Base-by-base conservation (phyloP, 2,113 vertebrate genomes). In the Atractosteus spatula region DNA sequence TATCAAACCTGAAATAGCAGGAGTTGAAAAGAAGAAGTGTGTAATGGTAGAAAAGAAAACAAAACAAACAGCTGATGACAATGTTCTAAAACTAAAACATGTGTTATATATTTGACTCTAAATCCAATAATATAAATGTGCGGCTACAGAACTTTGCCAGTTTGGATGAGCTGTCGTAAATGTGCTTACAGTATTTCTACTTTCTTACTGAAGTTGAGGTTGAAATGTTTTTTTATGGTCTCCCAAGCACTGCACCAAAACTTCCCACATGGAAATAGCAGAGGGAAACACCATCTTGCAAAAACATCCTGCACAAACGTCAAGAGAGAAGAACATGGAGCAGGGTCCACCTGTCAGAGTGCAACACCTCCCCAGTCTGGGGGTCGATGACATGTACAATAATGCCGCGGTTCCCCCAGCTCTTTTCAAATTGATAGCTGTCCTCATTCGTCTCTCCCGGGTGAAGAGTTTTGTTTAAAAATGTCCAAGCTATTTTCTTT, bases 401-500 rank as follows among this genome's bases (percentile, higher is more conserved):
- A 84, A 99, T 89, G 3, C 97, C 97, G 0, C 97, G 87, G 82
- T 96, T 95, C 0, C 97, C 97, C 97, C 96, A 99, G 85, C 96
- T 94, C 71, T 91, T 93, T 77, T 96, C 93, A 2, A 97, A 98
- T 77, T 89, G 89, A 71, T 98, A 98, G 74, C 91, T 94, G 41
- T 93, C 94, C 68, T 97, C 92, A 71, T 89, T 84, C 88, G 92
- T 91, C 81, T 94, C 93, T 12, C 92, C 95, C 0, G 96, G 94
- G 42, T 85, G 89, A 0, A 99, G 88, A 0, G 97, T 98, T 82
- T 92, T 94, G 89, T 92, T 96, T 45, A 99, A 89, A 75, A 99
- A 96, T 0, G 97, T 98, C 97, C 97, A 99, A 0, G 97, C 93
- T 54, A 97, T 87, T 73, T 98, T 99, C 42, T 86, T 94, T 71